Conservation (phyloP, 2,797 vertebrate genomes). For the Acropternis orthonyx region DNA sequence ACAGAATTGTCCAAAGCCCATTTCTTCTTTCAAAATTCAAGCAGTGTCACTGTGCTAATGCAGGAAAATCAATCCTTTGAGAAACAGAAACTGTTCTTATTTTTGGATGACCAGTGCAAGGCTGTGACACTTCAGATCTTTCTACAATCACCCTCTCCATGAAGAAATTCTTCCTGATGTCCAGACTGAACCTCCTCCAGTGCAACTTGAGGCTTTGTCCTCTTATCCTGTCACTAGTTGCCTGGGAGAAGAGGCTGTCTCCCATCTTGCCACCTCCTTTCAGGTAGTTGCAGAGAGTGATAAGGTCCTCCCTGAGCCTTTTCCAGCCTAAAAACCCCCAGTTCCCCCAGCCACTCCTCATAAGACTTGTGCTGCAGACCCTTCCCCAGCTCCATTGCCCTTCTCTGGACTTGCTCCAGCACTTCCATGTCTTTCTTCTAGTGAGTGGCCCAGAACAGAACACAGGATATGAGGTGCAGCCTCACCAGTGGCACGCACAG, state of each 20-base stretch:
- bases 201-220: not conserved
- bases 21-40: not conserved
- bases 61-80: not conserved
- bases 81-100: not conserved
- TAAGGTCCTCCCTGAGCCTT: fast-evolving
- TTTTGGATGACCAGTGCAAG: not conserved
- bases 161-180: not conserved
- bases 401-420: fast-evolving
- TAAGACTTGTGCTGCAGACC: not conserved
- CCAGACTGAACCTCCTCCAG: not conserved
- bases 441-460: not conserved
- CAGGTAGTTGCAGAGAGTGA: too few species aligned
- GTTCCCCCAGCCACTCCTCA: not conserved
- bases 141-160: not conserved
- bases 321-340: not conserved
- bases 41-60: not conserved
- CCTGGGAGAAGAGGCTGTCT: fast-evolving
- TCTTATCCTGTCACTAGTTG: not conserved
- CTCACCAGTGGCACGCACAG: not conserved
- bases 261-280: not conserved
- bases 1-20: not conserved
- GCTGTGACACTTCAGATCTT: not conserved
- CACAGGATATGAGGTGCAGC: fast-evolving
- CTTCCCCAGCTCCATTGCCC: not conserved
- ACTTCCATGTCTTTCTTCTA: not conserved